phyloP scores from a whole-genome alignment of 2,113 vertebrate genomes.

The Notiomystis cincta region DNA sequence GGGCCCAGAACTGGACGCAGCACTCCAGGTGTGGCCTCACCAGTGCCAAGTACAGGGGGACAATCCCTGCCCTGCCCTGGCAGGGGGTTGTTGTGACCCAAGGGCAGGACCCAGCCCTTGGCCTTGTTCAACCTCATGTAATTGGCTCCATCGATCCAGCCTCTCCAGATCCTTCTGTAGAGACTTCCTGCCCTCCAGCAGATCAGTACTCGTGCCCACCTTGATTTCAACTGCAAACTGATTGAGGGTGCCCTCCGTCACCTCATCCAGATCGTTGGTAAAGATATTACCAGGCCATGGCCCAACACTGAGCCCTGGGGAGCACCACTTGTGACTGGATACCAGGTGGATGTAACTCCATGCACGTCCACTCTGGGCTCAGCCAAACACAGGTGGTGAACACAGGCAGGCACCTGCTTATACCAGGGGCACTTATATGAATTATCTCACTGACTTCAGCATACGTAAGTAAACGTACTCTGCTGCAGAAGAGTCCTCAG shows the following conservation, averaged over 20 bases:
- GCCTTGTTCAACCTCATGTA: background rate
- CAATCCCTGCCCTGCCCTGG: background rate
- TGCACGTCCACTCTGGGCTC: background rate
- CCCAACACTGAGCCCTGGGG: background rate
- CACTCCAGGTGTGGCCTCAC: accelerated
- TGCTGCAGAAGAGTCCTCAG: background rate
- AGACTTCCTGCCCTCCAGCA: background rate
- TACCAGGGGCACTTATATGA: background rate
- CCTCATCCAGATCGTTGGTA: background rate
- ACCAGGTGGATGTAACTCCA: background rate
- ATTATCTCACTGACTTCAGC: background rate
- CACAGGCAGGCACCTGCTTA: background rate
- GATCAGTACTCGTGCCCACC: accelerated
- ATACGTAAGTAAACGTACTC: background rate
- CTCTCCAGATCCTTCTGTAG: background rate
- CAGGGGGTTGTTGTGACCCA: background rate
- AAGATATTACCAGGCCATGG: background rate
- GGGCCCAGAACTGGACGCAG: background rate
- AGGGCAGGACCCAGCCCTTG: background rate
- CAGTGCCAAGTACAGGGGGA: accelerated
- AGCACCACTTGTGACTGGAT: background rate
- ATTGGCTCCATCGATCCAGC: background rate
- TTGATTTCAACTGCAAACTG: background rate
- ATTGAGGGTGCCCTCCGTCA: accelerated
- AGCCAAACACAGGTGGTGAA: background rate